phyloP scores from a whole-genome alignment of 2,113 vertebrate species.

The Lutjanus erythropterus region DNA sequence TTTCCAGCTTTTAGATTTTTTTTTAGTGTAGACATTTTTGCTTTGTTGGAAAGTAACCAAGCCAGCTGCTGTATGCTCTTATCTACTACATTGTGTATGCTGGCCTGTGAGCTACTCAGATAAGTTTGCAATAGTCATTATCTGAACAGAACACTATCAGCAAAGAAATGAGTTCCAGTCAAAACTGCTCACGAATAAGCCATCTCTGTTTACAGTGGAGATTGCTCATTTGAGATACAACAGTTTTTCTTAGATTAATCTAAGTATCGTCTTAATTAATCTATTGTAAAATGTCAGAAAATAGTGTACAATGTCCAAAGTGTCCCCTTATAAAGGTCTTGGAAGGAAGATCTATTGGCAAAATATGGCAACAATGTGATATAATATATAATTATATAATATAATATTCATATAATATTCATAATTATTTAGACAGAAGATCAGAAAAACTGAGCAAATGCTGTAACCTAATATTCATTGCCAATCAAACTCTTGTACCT shows the following conservation, averaged over 20 bases:
- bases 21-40: background rate
- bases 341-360: too few species aligned
- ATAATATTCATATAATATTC: too few species aligned
- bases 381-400: too few species aligned
- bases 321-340: too few species aligned
- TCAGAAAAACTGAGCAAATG: too few species aligned
- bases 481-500: too few species aligned
- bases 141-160: background rate
- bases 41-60: background rate
- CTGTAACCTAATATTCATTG: too few species aligned
- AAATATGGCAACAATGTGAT: too few species aligned
- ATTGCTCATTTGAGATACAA: background rate
- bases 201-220: background rate
- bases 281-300: background rate
- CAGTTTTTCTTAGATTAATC: background rate
- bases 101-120: background rate
- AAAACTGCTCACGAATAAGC: background rate
- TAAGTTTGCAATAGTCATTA: slow-evolving; percentile 1
- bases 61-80: background rate
- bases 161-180: background rate
- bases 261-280: background rate
- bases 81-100: background rate
- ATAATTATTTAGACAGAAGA: too few species aligned
- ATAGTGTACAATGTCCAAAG: background rate
- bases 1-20: background rate